A percentile compares a stretch with the other conserved stretches of the same genome.
Conservation (phyloP, 2,797 vertebrate genomes). For the Thunnus albacares region DNA sequence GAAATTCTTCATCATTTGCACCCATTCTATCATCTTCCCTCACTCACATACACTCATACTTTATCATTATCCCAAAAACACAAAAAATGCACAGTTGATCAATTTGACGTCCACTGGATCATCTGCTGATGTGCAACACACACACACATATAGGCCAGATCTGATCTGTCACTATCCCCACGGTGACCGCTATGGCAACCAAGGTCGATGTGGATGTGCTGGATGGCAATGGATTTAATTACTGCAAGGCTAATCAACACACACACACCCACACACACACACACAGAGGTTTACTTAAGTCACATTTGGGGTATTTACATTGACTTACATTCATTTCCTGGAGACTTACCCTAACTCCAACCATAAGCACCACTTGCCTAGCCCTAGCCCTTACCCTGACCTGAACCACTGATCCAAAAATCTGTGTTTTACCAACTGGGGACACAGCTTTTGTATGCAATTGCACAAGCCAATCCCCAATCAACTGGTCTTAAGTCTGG, state of each 20-base stretch:
- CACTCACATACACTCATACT: constrained; percentile 7
- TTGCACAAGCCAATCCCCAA: no score
- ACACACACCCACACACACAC: background rate
- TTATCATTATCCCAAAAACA: constrained; percentile 46
- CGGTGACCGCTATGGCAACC: constrained; percentile 54
- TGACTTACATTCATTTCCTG: no score
- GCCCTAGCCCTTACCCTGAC: no score
- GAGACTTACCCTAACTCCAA: no score
- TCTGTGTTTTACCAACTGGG: no score
- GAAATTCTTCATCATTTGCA: constrained; percentile 48
- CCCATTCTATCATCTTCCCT: constrained; percentile 52
- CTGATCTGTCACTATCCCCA: constrained; percentile 35
- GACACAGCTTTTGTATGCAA: no score
- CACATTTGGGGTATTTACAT: no score
- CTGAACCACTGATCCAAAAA: no score
- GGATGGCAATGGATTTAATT: constrained; percentile 55
- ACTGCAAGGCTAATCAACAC: constrained; percentile 44
- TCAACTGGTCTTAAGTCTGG: no score
- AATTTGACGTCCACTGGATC: constrained; percentile 12
- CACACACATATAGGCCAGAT: background rate
- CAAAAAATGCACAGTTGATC: constrained; percentile 27
- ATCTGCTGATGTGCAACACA: background rate
- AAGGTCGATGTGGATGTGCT: constrained; percentile 36
- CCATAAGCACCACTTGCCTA: no score
- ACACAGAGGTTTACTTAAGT: background rate